Evolutionary conservation across 2,888 invertebrate genomes (phyloP), one percentile per base, ranked within the genome.

Genomic region (Cheilosia pagana): DNA sequence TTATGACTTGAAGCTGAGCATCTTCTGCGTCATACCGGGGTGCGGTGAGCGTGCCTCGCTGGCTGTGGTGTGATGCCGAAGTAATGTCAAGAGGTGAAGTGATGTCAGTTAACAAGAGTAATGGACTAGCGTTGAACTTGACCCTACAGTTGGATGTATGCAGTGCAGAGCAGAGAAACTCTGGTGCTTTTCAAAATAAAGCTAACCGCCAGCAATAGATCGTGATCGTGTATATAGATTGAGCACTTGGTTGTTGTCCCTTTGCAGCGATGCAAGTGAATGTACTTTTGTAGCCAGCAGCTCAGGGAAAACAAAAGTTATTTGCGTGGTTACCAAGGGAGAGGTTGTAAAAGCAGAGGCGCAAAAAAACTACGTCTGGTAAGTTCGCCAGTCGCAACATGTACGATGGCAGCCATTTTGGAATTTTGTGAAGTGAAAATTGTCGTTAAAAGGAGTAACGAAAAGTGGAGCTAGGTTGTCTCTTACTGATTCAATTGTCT

Each of bases 41-140:
- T n/a, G 43, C n/a, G 16, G 43, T 23, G 41, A 19, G 25, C 6
- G 43, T 16, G 43, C 6, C 7, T 16, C n/a, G 7, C 16, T 43
- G 35, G 35, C n/a, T 16, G 43, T n/a, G 43, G 31, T 53, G 50
- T 43, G 53, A 43, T 35, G 48, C 16, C 25, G 45, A 23, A 48
- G 79, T 52, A 67, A 48, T 62, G 60, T 59, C 77, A 78, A 78
- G 57, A 78, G 77, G 77, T 78, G 63, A 78, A 71, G 41, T 71
- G 77, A 48, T 78, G 70, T 50, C 70, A 57, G 57, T 71, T 63
- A 78, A 71, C 70, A 71, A 70, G 48, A 78, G 55, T 71, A 70
- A 62, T 60, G 48, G 45, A 60, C 60, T 41, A 53, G 55, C 35
- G 53, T 25, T 62, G 62, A 72, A 72, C 60, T 71, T 70, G 52